Conservation (phyloP, 2,888 invertebrate genomes). For the Synergus laeviventris region DNA sequence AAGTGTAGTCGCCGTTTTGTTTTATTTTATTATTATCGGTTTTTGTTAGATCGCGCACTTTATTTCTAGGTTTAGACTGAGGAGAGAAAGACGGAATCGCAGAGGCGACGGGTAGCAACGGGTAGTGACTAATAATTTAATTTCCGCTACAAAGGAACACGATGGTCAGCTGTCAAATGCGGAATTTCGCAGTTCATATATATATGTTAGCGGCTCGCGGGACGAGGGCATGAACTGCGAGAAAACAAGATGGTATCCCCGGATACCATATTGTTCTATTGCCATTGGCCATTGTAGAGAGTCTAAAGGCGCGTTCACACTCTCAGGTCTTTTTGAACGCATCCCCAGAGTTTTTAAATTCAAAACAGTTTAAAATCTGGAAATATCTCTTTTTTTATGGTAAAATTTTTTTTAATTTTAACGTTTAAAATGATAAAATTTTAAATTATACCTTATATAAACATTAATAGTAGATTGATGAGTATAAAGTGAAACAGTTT, state of each 20-base stretch:
- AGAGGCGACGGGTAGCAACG: background rate
- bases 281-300: background rate
- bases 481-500: no score
- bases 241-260: background rate
- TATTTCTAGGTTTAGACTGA: background rate
- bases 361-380: no score
- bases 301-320: background rate
- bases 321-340: no score
- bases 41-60: constrained; percentile 20
- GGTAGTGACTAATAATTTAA: background rate
- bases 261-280: no score
- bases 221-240: constrained; percentile 17
- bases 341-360: no score
- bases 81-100: background rate
- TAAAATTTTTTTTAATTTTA: no score
- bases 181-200: background rate
- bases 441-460: no score
- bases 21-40: constrained; percentile 21
- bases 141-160: background rate
- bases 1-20: constrained; percentile 20
- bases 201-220: background rate
- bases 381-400: no score
- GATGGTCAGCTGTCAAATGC: constrained; percentile 35
- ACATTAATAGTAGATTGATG: no score
- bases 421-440: no score